phyloP scores from a whole-genome alignment of 2,888 invertebrate species.

The Stomorhina lunata region DNA sequence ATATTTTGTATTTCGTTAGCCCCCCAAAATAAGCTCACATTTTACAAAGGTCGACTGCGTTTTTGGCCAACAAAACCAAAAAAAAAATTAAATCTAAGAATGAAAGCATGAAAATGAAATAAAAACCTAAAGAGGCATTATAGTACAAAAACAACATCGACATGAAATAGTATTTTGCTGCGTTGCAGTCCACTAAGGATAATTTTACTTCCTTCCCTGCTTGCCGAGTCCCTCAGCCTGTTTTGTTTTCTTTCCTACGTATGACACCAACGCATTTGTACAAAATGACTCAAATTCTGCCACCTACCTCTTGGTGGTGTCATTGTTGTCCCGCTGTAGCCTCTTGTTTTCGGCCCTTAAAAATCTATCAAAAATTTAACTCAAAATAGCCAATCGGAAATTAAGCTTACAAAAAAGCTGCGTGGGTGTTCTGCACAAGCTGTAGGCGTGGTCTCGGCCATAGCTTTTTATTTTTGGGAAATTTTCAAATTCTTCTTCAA shows the following conservation, averaged over 20 bases:
- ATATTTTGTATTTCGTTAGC: constrained; percentile 33
- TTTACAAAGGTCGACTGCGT: constrained; percentile 72
- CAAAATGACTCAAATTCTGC: constrained; percentile 56
- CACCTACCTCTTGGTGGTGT: neutral
- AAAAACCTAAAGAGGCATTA: constrained; percentile 43
- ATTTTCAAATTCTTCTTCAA: constrained; percentile 21
- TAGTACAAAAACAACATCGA: constrained; percentile 18
- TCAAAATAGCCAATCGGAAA: constrained; percentile 65
- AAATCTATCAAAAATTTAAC: constrained; percentile 50
- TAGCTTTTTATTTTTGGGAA: too few species aligned
- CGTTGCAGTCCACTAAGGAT: constrained; percentile 62
- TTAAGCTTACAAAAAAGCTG: constrained; percentile 59
- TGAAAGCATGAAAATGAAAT: constrained; percentile 14
- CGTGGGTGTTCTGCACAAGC: constrained; percentile 65
- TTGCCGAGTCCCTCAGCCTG: neutral
- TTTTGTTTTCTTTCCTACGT: neutral
- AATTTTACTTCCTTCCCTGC: constrained; percentile 7
- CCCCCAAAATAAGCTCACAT: constrained; percentile 46
- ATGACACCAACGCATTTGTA: constrained; percentile 64
- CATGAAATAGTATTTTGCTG: constrained; percentile 46
- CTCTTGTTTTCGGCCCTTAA: constrained; percentile 1
- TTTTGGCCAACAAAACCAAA: constrained; percentile 64
- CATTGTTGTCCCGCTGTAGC: too few species aligned
- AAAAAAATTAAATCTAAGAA: neutral
- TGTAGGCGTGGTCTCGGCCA: constrained; percentile 57